phyloP scores from a whole-genome alignment of 2,888 invertebrate species.

The Slavum lentiscoides region DNA sequence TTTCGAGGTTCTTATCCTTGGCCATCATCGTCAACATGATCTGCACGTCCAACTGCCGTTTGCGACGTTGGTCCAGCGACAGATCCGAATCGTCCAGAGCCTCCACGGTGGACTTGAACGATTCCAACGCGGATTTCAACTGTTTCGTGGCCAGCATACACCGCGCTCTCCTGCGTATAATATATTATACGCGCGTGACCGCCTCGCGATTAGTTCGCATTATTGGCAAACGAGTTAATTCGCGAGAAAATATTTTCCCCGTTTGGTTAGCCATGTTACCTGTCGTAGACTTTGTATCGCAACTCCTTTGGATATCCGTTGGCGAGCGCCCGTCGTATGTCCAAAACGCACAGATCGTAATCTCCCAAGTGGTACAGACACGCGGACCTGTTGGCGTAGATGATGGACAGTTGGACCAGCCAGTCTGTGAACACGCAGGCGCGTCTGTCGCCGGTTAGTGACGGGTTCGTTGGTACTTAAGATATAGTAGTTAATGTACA shows the following conservation, averaged over 20 bases:
- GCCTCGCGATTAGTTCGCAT: no score
- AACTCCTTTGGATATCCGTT: slow-evolving; percentile 73
- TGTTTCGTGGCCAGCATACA: slow-evolving; percentile 72
- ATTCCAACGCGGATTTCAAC: slow-evolving; percentile 67
- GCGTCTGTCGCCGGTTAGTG: neutral
- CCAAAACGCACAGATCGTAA: slow-evolving; percentile 70
- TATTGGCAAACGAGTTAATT: no score
- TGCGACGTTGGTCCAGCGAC: slow-evolving; percentile 66
- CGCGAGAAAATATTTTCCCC: no score
- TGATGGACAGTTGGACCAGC: slow-evolving; percentile 61
- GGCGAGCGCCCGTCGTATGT: slow-evolving; percentile 70
- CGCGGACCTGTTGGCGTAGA: slow-evolving; percentile 81
- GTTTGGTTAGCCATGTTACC: slow-evolving; percentile 54
- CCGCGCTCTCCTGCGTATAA: slow-evolving; percentile 66
- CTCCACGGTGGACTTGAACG: slow-evolving; percentile 70
- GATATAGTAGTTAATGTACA: no score
- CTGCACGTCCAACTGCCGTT: slow-evolving; percentile 70
- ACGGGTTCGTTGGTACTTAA: no score
- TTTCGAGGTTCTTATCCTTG: slow-evolving; percentile 61
- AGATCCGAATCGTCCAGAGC: slow-evolving; percentile 71
- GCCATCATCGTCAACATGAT: slow-evolving; percentile 72
- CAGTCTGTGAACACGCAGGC: slow-evolving; percentile 9
- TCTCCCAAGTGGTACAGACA: slow-evolving; percentile 73
- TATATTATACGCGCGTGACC: no score
- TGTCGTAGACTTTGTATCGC: slow-evolving; percentile 74